phyloP scores from a whole-genome alignment of 2,888 invertebrate genomes.

The Galeopsomyia nigrocyanea region DNA sequence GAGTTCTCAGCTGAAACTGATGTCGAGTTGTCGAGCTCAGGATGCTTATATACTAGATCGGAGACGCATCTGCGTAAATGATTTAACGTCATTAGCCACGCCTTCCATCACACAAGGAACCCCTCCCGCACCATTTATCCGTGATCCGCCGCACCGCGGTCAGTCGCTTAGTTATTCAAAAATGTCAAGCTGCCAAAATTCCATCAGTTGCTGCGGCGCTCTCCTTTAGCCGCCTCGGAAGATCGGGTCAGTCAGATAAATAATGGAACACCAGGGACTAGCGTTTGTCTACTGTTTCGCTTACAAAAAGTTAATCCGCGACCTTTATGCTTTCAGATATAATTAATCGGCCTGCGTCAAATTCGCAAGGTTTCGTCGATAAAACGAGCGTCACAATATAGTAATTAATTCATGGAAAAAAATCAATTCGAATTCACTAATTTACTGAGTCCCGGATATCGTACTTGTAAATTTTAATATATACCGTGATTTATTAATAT shows the following conservation, averaged over 20 bases:
- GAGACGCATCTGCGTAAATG: conserved; percentile 25
- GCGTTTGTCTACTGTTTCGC: neutral
- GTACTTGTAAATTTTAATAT: too few species aligned
- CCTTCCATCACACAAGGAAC: conserved; percentile 21
- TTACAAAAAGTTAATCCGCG: conserved; percentile 30
- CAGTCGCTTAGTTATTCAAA: conserved; percentile 9
- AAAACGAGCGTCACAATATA: too few species aligned
- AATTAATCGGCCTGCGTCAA: too few species aligned
- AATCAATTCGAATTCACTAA: too few species aligned
- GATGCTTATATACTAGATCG: conserved; percentile 50
- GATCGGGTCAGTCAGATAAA: conserved; percentile 33
- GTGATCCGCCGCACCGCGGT: neutral
- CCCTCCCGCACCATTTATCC: neutral
- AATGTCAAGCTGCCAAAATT: conserved; percentile 9
- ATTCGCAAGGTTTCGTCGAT: too few species aligned
- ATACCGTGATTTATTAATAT: too few species aligned
- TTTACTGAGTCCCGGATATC: too few species aligned
- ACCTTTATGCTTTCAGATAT: neutral
- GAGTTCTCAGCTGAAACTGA: conserved; percentile 53
- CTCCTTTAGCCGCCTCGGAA: conserved; percentile 6
- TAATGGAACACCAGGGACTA: conserved; percentile 18
- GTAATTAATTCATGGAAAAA: too few species aligned
- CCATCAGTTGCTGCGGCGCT: conserved; percentile 13
- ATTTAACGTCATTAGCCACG: conserved; percentile 28
- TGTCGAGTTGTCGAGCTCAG: conserved; percentile 36